phyloP scores from a whole-genome alignment of 2,113 vertebrate species.

The Aldabrachelys gigantea region DNA sequence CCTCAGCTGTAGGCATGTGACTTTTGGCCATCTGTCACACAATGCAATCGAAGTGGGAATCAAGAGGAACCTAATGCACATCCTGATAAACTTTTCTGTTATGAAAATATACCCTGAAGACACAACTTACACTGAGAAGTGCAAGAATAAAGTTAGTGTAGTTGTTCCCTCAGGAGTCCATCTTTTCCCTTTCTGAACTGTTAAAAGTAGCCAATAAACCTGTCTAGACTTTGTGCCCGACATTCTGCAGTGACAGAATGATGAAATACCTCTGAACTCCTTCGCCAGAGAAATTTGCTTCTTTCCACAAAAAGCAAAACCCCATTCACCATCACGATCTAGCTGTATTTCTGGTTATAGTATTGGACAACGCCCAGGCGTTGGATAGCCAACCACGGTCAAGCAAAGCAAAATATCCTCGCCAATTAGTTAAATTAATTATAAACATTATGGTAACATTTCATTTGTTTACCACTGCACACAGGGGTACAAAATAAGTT shows the following conservation, averaged over 20 bases:
- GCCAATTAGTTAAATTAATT: not conserved
- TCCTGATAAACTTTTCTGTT: not conserved
- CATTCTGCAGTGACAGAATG: not conserved
- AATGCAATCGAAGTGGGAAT: not conserved
- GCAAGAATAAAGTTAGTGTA: not conserved
- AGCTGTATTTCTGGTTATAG: not conserved
- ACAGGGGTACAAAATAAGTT: not conserved
- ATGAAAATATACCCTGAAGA: not conserved
- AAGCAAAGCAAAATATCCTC: not conserved
- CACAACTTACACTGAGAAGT: not conserved
- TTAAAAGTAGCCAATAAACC: not conserved
- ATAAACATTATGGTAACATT: conserved; percentile 3
- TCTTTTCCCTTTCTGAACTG: not conserved
- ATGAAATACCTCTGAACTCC: not conserved
- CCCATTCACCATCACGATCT: not conserved
- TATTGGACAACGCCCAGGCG: accelerated
- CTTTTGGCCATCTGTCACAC: not conserved
- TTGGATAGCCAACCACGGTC: not conserved
- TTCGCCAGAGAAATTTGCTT: not conserved
- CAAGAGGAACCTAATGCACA: not conserved
- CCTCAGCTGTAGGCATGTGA: not conserved
- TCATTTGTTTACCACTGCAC: not conserved
- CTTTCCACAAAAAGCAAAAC: not conserved
- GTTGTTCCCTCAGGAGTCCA: not conserved
- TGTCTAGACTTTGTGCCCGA: not conserved